Evolutionary conservation across 2,888 invertebrate genomes (phyloP).

Genomic region (Trissolcus japonicus): DNA sequence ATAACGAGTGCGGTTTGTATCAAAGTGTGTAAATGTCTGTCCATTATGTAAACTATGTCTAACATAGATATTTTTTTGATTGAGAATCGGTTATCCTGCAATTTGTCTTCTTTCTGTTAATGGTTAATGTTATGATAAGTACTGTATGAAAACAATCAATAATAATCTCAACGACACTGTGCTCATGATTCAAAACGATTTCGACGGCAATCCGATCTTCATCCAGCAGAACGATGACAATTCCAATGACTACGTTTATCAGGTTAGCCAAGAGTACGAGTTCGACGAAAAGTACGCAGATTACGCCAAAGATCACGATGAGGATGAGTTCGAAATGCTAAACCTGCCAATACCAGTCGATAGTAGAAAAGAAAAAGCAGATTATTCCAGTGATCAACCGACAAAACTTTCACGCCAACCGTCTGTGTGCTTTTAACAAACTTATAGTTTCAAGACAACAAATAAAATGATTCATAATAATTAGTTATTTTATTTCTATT

Average conservation of each 20-base stretch:
- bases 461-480: too few relatives aligned
- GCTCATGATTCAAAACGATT: slow-evolving; percentile 71
- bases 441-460: too few relatives aligned
- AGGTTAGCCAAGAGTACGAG: slow-evolving; percentile 64
- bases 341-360: slow-evolving; percentile 18
- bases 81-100: slow-evolving; percentile 38
- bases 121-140: slow-evolving; percentile 41
- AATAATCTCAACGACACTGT: slow-evolving; percentile 73
- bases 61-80: slow-evolving; percentile 23
- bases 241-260: slow-evolving; percentile 69
- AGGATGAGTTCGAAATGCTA: slow-evolving; percentile 66
- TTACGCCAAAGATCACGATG: slow-evolving; percentile 58
- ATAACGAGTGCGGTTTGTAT: slow-evolving; percentile 40
- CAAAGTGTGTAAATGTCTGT: slow-evolving; percentile 36
- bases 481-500: too few relatives aligned
- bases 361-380: background rate
- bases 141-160: slow-evolving; percentile 43
- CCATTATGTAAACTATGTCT: slow-evolving; percentile 43
- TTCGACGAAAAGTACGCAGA: slow-evolving; percentile 55
- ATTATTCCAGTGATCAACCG: slow-evolving; percentile 1
- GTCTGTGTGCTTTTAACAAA: too few relatives aligned
- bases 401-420: too few relatives aligned
- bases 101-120: slow-evolving; percentile 40
- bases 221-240: slow-evolving; percentile 70
- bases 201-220: slow-evolving; percentile 73